phyloP scores from a whole-genome alignment of 2,888 invertebrate genomes.

The Drosophila nr. perissopoda region DNA sequence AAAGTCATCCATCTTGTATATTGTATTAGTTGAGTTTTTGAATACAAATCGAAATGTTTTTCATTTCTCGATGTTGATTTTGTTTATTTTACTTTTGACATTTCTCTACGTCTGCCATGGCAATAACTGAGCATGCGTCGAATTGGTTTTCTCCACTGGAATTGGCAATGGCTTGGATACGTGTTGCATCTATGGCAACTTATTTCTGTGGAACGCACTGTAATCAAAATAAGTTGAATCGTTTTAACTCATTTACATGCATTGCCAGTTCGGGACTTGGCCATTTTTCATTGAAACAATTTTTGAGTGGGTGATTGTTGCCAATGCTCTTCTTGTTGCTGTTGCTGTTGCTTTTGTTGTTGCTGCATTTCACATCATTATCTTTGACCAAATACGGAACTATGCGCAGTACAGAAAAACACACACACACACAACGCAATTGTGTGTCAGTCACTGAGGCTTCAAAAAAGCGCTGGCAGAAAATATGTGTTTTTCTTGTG shows the following conservation, averaged over 20 bases:
- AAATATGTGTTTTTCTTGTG: slow-evolving; percentile 69
- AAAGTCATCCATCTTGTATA: slow-evolving; percentile 40
- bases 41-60: slow-evolving; percentile 9
- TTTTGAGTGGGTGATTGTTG: slow-evolving; percentile 80
- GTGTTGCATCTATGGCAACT: slow-evolving; percentile 43
- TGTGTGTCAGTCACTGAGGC: slow-evolving; percentile 75
- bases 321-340: slow-evolving; percentile 38
- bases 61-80: slow-evolving; percentile 1
- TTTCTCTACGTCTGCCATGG: slow-evolving; percentile 34
- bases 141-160: slow-evolving; percentile 9
- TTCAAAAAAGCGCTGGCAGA: slow-evolving; percentile 62
- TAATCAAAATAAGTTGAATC: slow-evolving; percentile 71
- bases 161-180: slow-evolving; percentile 12
- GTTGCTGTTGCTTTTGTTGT: slow-evolving; percentile 34
- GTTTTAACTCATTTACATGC: slow-evolving; percentile 80
- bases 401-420: slow-evolving; percentile 45
- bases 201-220: slow-evolving; percentile 42
- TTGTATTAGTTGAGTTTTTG: neutral
- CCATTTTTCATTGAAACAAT: slow-evolving; percentile 67
- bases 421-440: slow-evolving; percentile 66
- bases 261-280: slow-evolving; percentile 30
- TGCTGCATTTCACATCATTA: slow-evolving; percentile 79
- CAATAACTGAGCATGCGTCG: slow-evolving; percentile 52
- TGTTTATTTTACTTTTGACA: slow-evolving; percentile 23
- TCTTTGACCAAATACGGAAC: slow-evolving; percentile 80